Evolutionary conservation across 2,113 vertebrate species (phyloP), one percentile per base, ranked within the genome.

Genomic region (Pelmatolapia mariae): DNA sequence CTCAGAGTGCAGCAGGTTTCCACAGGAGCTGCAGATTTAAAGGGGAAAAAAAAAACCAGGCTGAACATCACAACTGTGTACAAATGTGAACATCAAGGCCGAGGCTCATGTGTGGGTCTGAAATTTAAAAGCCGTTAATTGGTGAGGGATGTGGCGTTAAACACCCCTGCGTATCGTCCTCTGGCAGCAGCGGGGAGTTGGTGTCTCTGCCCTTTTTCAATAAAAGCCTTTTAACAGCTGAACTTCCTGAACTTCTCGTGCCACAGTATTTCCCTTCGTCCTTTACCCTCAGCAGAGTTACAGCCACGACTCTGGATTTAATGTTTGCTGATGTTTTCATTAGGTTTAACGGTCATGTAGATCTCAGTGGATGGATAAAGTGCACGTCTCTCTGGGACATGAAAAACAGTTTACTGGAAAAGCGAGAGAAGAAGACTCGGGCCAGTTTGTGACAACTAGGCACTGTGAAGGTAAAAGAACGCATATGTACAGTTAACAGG

Each of bases 71-170:
- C 10, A 45, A 47, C 6, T 76, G 73, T 78, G 45, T 31, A 78
- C 43, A 50, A 36, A 29, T 59, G 83, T 79, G 71, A 57, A 47
- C 80, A 26, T 26, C 9, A 19, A 10, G 38, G 76, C 29, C 6
- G 7, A 78, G 31, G 33, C 56, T 50, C 26, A 19, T 31, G 29
- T 24, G 54, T n/a, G 45, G 26, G 56, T 53, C 38, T 61, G 33
- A 83, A 56, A 78, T 86, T n/a, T 87, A 73, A 89, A 91, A 88
- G 83, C 73, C 8, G 76, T 61, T 81, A 83, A 73, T 81, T 83
- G 43, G 43, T 83, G 79, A 24, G 36, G 81, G 80, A 31, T 4
- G 73, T 76, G n/a, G 33, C 8, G 6, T 84, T 45, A 6, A 83
- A 89, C 71, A 45, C 18, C 71, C 56, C 73, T 8, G 73, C 73